Evolutionary conservation across 2,888 invertebrate genomes (phyloP), one percentile per base, ranked within the genome.

Genomic region (Gandaritis pyraliata): DNA sequence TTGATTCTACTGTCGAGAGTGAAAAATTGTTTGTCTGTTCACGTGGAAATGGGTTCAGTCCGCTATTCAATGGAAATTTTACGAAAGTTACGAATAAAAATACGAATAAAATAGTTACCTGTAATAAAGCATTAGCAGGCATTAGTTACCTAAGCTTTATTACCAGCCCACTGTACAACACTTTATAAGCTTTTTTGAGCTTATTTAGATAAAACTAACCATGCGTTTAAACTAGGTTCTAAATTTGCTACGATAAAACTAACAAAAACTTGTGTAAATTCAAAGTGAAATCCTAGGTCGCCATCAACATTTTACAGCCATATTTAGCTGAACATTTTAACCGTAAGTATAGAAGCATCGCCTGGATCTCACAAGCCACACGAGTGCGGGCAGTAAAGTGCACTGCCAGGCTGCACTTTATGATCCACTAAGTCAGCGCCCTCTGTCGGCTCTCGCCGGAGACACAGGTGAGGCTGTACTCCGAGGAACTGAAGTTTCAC

Each of bases 351-450:
- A 39, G 13, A 39, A 13, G 10, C 30, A 30, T 10, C 30, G 6
- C 30, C 30, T 6, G 47, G 30, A 33, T 12, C 49, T 18, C 18
- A 36, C 16, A 33, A 33, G 18, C 1, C 49, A 12, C 47, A 36
- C 12, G 50, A 16, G 36, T 18, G 6, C n/a, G 38, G 54, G 12
- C 48, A 45, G 57, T 43, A 49, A 50, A 49, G 57, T 50, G 57
- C 50, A 16, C 39, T 12, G 56, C 46, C 54, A 38, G 45, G 13
- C 29, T 52, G 51, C 58, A 46, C 51, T 52, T 30, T 47, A 52
- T 47, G 58, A 39, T 30, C 30, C 52, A 47, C 30, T 58, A 30
- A 30, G 39, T 52, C 58, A 52, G 47, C 30, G 49, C 39, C 41
- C 56, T 49, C 56, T 33, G 30, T 23, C 51, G 51, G 15, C 8